Conservation (phyloP, 1,140 invertebrate genomes). For the Saccostrea glomerata region DNA sequence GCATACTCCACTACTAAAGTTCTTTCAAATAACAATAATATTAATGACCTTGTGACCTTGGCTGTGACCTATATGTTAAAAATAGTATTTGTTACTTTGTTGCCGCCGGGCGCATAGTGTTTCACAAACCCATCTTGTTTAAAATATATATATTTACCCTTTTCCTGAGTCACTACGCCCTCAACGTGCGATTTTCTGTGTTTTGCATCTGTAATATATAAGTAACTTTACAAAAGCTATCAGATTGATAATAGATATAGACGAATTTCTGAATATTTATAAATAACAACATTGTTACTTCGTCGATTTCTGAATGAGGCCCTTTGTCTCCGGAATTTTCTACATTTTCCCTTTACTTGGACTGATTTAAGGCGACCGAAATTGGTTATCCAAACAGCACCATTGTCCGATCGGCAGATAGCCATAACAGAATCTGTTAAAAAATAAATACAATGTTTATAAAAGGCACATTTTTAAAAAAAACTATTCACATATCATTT, state of each 20-base stretch:
- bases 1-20: no score
- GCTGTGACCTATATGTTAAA: no score
- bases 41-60: no score
- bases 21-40: no score
- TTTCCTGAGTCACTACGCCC: not conserved
- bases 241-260: not conserved
- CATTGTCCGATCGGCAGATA: not conserved
- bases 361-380: not conserved
- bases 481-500: no score
- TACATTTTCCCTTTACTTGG: not conserved
- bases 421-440: not conserved
- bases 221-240: not conserved
- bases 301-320: not conserved
- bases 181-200: not conserved
- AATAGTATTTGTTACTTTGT: no score
- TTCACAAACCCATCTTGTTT: no score
- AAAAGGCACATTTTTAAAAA: no score
- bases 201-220: not conserved
- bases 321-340: not conserved
- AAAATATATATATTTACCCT: not conserved
- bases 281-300: not conserved
- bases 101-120: no score
- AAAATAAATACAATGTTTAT: no score
- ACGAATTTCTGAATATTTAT: not conserved
- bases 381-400: conserved; percentile 8